phyloP scores from a whole-genome alignment of 2,797 vertebrate species.

The Pipistrellus nathusii region DNA sequence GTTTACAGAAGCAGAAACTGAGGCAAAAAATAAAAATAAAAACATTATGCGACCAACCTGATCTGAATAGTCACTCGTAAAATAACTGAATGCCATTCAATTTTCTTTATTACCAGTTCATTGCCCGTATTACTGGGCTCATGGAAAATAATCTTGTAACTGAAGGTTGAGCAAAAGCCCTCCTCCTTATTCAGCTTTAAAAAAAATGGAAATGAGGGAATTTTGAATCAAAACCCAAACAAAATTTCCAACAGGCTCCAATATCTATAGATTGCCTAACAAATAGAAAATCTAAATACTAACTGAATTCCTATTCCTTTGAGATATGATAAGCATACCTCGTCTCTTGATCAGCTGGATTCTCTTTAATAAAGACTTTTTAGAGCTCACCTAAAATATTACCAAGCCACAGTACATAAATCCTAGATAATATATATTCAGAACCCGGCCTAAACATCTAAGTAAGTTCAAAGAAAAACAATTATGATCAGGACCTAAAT shows the following conservation, averaged over 20 bases:
- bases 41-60: neutral
- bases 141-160: neutral
- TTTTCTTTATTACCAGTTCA: neutral
- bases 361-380: slow-evolving; percentile 14
- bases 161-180: slow-evolving; percentile 30
- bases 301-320: slow-evolving; percentile 54
- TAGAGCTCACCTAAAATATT: slow-evolving; percentile 34
- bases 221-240: slow-evolving; percentile 32
- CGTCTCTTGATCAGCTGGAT: neutral
- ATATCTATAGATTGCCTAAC: slow-evolving; percentile 32
- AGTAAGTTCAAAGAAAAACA: slow-evolving; percentile 12
- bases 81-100: slow-evolving; percentile 3
- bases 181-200: neutral
- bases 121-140: neutral
- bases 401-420: slow-evolving; percentile 1
- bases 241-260: slow-evolving; percentile 25
- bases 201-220: slow-evolving; percentile 36
- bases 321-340: neutral
- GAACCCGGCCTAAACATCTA: slow-evolving; percentile 41
- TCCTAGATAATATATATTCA: slow-evolving; percentile 10
- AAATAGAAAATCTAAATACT: slow-evolving; percentile 40
- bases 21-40: slow-evolving; percentile 6
- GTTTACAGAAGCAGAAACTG: slow-evolving; percentile 48
- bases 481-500: slow-evolving; percentile 1
- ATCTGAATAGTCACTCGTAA: neutral